Evolutionary conservation across 2,113 vertebrate species (phyloP).

Genomic region (Corythoichthys intestinalis): DNA sequence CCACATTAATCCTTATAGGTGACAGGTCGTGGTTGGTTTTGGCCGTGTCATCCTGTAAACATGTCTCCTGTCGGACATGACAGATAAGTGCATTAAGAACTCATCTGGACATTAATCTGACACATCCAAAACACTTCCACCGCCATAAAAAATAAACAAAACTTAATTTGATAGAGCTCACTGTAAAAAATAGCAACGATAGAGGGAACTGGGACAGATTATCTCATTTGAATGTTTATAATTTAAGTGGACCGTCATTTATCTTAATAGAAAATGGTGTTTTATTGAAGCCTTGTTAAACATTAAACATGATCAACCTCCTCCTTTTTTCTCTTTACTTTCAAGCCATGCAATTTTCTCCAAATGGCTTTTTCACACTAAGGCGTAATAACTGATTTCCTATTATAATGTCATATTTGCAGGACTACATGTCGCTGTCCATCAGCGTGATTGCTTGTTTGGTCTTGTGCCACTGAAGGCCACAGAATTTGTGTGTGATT

Average conservation of each 20-base stretch:
- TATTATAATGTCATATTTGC: neutral
- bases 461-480: neutral
- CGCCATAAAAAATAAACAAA: neutral
- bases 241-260: neutral
- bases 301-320: neutral
- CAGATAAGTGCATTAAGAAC: constrained; percentile 1
- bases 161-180: neutral
- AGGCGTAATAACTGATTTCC: neutral
- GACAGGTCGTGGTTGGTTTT: constrained; percentile 70
- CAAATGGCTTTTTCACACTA: neutral
- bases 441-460: neutral
- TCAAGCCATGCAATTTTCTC: neutral
- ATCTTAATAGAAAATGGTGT: neutral
- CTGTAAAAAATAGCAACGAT: constrained; percentile 29
- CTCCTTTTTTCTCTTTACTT: neutral
- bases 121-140: neutral
- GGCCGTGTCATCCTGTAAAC: constrained; percentile 65
- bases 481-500: neutral
- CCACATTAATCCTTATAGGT: constrained; percentile 73
- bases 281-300: neutral
- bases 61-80: constrained; percentile 62
- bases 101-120: neutral
- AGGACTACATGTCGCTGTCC: neutral
- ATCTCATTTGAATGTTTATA: neutral
- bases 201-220: constrained; percentile 24